Conservation (phyloP, 2,113 vertebrate genomes). For the Emydocephalus ijimae region DNA sequence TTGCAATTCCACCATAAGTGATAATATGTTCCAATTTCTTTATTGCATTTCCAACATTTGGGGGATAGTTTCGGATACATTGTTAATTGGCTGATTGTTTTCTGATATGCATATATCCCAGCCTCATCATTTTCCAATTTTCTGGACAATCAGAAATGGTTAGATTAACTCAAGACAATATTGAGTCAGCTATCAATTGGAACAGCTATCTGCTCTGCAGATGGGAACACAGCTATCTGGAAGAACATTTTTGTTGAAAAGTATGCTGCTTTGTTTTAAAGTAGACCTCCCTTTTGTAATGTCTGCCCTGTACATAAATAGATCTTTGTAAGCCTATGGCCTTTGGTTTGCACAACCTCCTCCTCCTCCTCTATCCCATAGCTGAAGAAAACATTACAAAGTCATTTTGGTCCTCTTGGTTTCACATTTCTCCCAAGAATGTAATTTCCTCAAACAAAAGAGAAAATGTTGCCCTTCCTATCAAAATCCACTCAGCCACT, state of each 20-base stretch:
- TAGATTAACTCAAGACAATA: background rate
- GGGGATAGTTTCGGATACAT: no score
- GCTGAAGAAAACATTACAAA: slow-evolving; percentile 39
- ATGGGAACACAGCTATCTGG: background rate
- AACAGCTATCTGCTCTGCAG: background rate
- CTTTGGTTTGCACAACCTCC: slow-evolving; percentile 54
- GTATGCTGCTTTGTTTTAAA: background rate
- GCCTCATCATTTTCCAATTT: background rate
- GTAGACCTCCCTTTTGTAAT: background rate
- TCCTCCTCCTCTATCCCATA: slow-evolving; percentile 59
- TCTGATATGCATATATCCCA: background rate
- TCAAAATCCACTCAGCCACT: slow-evolving; percentile 66
- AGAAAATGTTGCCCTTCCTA: slow-evolving; percentile 61
- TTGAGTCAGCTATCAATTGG: background rate
- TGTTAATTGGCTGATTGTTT: background rate
- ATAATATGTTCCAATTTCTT: no score
- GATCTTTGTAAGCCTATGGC: slow-evolving; percentile 34
- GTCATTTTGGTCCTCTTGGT: slow-evolving; percentile 60
- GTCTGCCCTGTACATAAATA: slow-evolving; percentile 52
- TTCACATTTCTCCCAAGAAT: slow-evolving; percentile 68
- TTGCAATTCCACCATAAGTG: no score
- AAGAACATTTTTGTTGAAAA: background rate
- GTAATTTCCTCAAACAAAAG: slow-evolving; percentile 55
- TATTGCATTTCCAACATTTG: no score
- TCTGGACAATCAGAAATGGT: background rate